A percentile compares a stretch with the other conserved stretches of the same genome.
Conservation (phyloP, 2,113 vertebrate genomes). For the Anhinga rufa region DNA sequence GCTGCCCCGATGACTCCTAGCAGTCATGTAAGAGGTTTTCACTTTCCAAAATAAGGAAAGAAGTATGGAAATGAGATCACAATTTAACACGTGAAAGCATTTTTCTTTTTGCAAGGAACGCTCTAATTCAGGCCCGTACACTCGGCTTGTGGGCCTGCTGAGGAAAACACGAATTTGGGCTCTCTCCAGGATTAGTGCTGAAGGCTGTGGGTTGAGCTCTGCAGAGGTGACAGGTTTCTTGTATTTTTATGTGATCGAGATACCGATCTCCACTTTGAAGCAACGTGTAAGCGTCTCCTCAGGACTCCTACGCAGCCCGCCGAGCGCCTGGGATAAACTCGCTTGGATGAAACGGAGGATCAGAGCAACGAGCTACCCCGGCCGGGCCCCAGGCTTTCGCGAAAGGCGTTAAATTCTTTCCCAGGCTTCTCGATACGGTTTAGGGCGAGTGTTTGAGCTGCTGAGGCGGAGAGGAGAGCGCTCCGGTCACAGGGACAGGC, state of each 20-base stretch:
- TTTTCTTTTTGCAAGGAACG: not conserved
- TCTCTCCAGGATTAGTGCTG: rapidly evolving
- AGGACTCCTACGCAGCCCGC: not conserved
- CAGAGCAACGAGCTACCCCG: not conserved
- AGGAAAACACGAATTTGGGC: rapidly evolving
- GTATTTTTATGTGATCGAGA: rapidly evolving
- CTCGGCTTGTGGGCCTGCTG: not conserved
- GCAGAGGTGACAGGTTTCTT: not conserved
- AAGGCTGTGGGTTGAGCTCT: not conserved
- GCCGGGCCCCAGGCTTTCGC: not conserved
- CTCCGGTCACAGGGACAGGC: rapidly evolving
- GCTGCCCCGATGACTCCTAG: not conserved
- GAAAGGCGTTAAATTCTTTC: not conserved
- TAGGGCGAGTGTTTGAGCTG: not conserved
- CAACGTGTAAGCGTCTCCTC: not conserved
- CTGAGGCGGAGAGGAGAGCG: not conserved
- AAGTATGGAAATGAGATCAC: not conserved
- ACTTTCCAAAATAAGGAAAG: not conserved
- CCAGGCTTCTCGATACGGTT: rapidly evolving
- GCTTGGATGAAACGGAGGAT: not conserved
- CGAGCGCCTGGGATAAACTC: not conserved
- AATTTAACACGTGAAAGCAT: not conserved
- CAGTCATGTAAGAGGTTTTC: not conserved
- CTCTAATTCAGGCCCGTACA: not conserved
- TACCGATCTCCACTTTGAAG: not conserved